Evolutionary conservation across 2,797 vertebrate species (phyloP).

Genomic region (Orestias chungarensis): DNA sequence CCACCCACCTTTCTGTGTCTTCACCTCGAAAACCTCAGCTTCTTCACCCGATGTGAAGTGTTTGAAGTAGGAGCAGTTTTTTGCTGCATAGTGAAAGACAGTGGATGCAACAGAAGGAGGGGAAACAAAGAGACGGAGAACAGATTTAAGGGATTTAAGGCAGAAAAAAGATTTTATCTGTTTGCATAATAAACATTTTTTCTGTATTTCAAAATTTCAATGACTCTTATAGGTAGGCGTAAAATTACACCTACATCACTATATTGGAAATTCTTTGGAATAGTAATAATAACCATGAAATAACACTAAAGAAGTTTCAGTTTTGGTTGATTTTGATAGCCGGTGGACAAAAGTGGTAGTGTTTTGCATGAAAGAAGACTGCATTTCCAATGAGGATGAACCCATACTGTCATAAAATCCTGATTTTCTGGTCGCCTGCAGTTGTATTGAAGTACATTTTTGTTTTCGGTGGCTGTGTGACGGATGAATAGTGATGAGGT

Average conservation of each 20-base stretch:
- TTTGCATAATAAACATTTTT: conserved; percentile 35
- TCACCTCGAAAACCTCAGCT: conserved; percentile 94
- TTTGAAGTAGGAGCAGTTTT: conserved; percentile 97
- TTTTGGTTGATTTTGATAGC: no score
- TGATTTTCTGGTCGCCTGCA: no score
- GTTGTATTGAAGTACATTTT: no score
- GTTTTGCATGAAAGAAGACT: no score
- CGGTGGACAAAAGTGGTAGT: no score
- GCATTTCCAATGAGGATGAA: no score
- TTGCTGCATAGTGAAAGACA: conserved; percentile 73
- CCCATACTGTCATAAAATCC: no score
- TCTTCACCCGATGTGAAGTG: conserved; percentile 95
- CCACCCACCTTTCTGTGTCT: conserved; percentile 94
- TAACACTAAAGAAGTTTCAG: no score
- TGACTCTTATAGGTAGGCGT: conserved; percentile 1
- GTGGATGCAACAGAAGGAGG: conserved; percentile 6
- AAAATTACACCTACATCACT: not conserved
- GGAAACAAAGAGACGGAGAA: conserved; percentile 5
- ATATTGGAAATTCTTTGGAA: not conserved
- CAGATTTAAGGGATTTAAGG: conserved; percentile 47
- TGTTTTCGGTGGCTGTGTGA: no score
- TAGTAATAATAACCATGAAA: not conserved
- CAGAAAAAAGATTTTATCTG: conserved; percentile 29
- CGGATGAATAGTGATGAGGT: no score
- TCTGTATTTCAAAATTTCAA: not conserved